phyloP scores from a whole-genome alignment of 2,888 invertebrate genomes.

The Furcula furcula region DNA sequence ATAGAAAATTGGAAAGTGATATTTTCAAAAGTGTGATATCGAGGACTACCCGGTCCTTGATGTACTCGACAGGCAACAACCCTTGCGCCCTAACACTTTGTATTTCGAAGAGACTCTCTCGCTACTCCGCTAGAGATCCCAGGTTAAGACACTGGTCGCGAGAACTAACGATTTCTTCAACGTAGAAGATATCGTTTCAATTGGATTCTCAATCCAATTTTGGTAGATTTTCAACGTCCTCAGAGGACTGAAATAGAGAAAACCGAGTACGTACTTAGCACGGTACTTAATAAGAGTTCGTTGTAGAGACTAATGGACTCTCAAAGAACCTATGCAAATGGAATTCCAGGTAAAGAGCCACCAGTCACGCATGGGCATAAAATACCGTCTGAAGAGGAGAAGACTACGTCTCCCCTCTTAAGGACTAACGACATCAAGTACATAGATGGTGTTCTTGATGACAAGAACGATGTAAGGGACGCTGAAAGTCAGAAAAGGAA shows the following conservation, averaged over 20 bases:
- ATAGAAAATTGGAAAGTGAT: slow-evolving; percentile 64
- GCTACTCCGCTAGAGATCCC: slow-evolving; percentile 82
- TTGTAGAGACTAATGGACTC: slow-evolving; percentile 69
- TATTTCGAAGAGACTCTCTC: slow-evolving; percentile 72
- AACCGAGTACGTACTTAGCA: slow-evolving; percentile 49
- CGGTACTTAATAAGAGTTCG: slow-evolving; percentile 51
- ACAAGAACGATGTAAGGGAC: slow-evolving; percentile 44
- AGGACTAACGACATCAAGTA: slow-evolving; percentile 58
- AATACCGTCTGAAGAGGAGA: slow-evolving; percentile 76
- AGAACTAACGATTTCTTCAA: slow-evolving; percentile 64
- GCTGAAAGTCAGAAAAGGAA: slow-evolving; percentile 50
- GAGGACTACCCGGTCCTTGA: slow-evolving; percentile 81
- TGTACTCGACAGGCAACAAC: slow-evolving; percentile 77
- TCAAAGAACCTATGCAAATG: slow-evolving; percentile 67
- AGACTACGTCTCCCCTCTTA: slow-evolving; percentile 71
- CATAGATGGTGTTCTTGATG: slow-evolving; percentile 58
- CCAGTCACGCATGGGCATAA: slow-evolving; percentile 60
- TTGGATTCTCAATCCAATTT: slow-evolving; percentile 58
- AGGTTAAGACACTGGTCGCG: slow-evolving; percentile 82
- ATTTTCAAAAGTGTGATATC: slow-evolving; percentile 70
- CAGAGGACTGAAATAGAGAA: slow-evolving; percentile 49
- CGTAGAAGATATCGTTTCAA: slow-evolving; percentile 49
- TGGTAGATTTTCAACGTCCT: slow-evolving; percentile 51
- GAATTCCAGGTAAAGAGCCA: slow-evolving; percentile 72
- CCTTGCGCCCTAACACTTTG: slow-evolving; percentile 74